These are phyloP conservation scores for Rhyzopertha dominica DNA, from an alignment of 1,140 invertebrate genomes.

Conservation along the genomic window DNA sequence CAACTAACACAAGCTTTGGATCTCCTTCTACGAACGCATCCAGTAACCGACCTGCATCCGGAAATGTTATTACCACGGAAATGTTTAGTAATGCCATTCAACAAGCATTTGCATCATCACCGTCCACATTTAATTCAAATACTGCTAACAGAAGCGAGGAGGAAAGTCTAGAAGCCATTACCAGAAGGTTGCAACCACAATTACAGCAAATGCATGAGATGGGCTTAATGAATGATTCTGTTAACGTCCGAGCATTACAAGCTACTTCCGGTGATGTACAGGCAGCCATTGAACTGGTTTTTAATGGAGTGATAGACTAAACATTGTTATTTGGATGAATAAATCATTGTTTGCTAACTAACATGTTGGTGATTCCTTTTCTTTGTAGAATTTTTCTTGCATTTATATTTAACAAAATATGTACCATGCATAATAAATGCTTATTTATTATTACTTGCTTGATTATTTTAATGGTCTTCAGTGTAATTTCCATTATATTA, in stretches of 20 bases:
- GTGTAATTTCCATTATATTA: too few species aligned
- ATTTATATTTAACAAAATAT: too few species aligned
- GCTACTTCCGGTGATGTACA: slow-evolving; percentile 81
- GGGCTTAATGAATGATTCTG: slow-evolving; percentile 78
- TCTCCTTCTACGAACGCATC: slow-evolving; percentile 20
- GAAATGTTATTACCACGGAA: slow-evolving; percentile 51
- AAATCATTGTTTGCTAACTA: too few species aligned
- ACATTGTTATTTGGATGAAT: too few species aligned
- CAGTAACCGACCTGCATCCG: slow-evolving; percentile 34
- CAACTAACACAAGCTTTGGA: slow-evolving; percentile 32
- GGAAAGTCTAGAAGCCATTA: slow-evolving; percentile 23
- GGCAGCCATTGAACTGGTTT: slow-evolving; percentile 76
- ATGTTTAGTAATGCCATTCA: slow-evolving; percentile 56
- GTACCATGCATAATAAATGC: too few species aligned
- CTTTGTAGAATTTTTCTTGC: too few species aligned
- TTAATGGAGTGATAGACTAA: slow-evolving; percentile 44
- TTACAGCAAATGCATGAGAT: slow-evolving; percentile 80
- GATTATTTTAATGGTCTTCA: too few species aligned
- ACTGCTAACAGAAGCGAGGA: slow-evolving; percentile 10
- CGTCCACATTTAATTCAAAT: slow-evolving; percentile 12
- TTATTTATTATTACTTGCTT: too few species aligned
- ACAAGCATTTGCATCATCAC: slow-evolving; percentile 48
- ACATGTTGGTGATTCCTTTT: too few species aligned
- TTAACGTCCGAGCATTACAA: slow-evolving; percentile 78
- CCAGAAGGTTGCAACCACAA: slow-evolving; percentile 49